A percentile compares a stretch with the other conserved stretches of the same genome.
These are phyloP conservation scores for Odocoileus virginianus DNA, from an alignment of 2,113 vertebrate genomes.

Conservation along the genomic window DNA sequence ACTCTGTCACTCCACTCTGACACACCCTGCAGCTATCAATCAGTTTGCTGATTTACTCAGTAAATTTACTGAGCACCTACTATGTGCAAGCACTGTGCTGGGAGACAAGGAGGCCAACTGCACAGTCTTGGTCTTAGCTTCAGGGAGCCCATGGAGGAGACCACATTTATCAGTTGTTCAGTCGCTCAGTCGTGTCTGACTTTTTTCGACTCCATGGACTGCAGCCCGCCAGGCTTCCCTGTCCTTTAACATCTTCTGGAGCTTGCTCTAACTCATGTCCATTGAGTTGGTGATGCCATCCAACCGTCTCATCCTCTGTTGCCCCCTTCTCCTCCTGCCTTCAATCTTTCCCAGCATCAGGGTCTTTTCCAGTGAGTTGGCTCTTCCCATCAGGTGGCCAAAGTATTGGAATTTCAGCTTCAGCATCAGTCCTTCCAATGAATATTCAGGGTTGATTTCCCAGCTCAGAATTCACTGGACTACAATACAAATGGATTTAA, in stretches of 20 bases:
- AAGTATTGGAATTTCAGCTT: not conserved
- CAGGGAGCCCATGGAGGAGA: not conserved
- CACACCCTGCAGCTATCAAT: not conserved
- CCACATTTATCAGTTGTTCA: accelerated
- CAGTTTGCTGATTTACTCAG: not conserved
- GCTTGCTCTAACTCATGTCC: not conserved
- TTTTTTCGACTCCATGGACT: not conserved
- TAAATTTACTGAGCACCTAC: not conserved
- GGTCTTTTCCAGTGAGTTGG: not conserved
- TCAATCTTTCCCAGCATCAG: not conserved
- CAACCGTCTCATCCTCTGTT: not conserved
- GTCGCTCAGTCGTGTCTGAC: not conserved
- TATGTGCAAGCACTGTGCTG: not conserved
- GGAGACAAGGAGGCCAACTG: too few relatives aligned
- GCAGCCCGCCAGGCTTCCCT: not conserved
- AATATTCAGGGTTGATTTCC: not conserved
- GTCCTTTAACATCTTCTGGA: not conserved
- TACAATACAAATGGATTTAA: too few relatives aligned
- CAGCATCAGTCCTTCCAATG: not conserved
- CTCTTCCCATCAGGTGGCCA: not conserved
- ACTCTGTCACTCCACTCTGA: not conserved
- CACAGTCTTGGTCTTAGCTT: not conserved
- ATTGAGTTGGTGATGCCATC: not conserved
- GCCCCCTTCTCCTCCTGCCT: not conserved
- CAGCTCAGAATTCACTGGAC: accelerated